phyloP scores from a whole-genome alignment of 2,797 vertebrate genomes.

The Characodon lateralis region DNA sequence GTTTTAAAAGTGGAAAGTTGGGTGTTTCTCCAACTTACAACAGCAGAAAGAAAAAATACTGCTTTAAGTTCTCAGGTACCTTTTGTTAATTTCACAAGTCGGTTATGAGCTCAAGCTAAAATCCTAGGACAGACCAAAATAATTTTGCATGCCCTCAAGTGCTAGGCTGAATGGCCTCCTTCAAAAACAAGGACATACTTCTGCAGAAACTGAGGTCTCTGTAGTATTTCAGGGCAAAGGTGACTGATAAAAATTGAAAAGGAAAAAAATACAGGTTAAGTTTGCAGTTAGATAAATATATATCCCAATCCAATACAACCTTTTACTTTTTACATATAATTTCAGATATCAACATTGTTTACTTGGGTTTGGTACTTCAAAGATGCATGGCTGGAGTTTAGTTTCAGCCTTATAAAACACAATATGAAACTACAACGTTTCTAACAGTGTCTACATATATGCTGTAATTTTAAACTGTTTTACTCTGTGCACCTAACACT shows the following conservation, averaged over 20 bases:
- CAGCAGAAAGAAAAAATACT: neutral
- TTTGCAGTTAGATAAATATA: neutral
- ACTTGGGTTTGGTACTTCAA: neutral
- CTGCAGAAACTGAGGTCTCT: neutral
- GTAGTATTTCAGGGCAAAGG: neutral
- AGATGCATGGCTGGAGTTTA: neutral
- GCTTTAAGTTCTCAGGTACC: neutral
- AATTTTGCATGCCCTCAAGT: neutral
- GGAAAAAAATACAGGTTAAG: neutral
- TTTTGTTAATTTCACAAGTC: neutral
- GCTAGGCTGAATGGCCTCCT: slow-evolving; percentile 7
- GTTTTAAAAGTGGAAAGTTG: neutral
- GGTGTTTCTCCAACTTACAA: neutral
- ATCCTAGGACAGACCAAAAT: neutral
- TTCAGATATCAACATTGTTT: neutral
- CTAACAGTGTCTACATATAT: neutral
- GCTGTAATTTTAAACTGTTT: neutral
- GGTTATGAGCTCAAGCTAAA: slow-evolving; percentile 16
- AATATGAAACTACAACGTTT: neutral
- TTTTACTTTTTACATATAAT: neutral
- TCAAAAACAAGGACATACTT: slow-evolving; percentile 13
- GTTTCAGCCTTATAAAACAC: neutral
- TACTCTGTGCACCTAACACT: neutral
- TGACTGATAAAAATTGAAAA: neutral
- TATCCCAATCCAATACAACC: neutral